These are phyloP conservation scores for Hyposoter dolosus DNA, from an alignment of 2,888 invertebrate species.

Conservation along the genomic window DNA sequence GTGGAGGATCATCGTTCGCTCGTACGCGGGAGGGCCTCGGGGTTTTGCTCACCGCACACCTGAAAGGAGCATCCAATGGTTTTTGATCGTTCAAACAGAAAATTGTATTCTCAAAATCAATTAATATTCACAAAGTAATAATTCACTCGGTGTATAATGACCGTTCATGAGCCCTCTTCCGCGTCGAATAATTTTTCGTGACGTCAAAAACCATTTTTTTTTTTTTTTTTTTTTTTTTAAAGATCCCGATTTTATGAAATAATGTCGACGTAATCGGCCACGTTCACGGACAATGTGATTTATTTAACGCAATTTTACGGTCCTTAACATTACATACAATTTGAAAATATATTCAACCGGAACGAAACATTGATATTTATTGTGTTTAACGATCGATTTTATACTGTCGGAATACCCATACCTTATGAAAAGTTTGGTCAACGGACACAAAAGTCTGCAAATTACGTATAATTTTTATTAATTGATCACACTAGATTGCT, in stretches of 20 bases:
- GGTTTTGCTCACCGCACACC: constrained; percentile 17
- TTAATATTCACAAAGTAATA: constrained; percentile 83
- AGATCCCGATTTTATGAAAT: no score
- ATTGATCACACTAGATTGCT: neutral
- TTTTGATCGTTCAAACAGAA: constrained; percentile 84
- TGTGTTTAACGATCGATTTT: neutral
- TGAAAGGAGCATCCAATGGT: constrained; percentile 66
- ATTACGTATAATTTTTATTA: neutral
- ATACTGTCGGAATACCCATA: neutral
- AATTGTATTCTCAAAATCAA: constrained; percentile 84
- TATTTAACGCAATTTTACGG: neutral
- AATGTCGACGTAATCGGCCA: no score
- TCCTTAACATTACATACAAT: neutral
- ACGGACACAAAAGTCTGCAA: neutral
- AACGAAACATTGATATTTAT: neutral
- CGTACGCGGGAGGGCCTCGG: neutral
- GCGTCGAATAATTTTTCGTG: neutral
- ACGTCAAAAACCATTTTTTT: neutral
- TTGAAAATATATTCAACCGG: neutral
- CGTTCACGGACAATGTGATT: neutral
- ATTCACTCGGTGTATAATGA: constrained; percentile 81
- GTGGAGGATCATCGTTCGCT: constrained; percentile 30
- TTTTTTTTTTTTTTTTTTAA: no score
- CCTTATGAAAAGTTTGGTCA: neutral
- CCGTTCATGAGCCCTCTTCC: constrained; percentile 65